A percentile compares a stretch with the other conserved stretches of the same genome.
Evolutionary conservation across 2,113 vertebrate genomes (phyloP).

Genomic region (Bungarus multicinctus): DNA sequence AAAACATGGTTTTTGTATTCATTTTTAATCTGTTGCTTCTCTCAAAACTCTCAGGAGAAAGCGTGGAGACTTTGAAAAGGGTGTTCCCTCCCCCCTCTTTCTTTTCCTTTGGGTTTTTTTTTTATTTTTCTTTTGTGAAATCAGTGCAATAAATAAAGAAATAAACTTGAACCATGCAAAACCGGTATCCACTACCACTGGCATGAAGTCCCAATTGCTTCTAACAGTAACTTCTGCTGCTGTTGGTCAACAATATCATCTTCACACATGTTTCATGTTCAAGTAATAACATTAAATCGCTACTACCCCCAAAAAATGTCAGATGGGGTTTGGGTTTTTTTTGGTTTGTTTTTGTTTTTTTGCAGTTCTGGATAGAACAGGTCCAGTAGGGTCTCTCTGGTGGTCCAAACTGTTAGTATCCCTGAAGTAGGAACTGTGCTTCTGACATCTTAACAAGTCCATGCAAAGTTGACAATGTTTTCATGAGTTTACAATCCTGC

Average conservation of each 20-base stretch:
- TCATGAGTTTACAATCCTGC: slow-evolving; percentile 9
- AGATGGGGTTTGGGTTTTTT: neutral
- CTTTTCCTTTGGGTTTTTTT: neutral
- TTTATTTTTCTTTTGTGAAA: neutral
- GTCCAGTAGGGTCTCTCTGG: neutral
- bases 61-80: neutral
- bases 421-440: neutral
- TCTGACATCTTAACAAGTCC: neutral
- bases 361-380: neutral
- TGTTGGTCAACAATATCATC: neutral
- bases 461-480: neutral
- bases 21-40: neutral
- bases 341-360: too few species aligned
- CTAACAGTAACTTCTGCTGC: neutral
- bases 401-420: neutral
- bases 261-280: neutral
- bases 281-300: too few species aligned
- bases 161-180: neutral
- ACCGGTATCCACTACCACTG: neutral
- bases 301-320: neutral
- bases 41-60: neutral
- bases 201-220: neutral
- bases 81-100: neutral
- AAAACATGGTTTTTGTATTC: neutral
- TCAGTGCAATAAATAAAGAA: slow-evolving; percentile 9